phyloP scores from a whole-genome alignment of 2,797 vertebrate species.

The Tympanoctomys barrerae region DNA sequence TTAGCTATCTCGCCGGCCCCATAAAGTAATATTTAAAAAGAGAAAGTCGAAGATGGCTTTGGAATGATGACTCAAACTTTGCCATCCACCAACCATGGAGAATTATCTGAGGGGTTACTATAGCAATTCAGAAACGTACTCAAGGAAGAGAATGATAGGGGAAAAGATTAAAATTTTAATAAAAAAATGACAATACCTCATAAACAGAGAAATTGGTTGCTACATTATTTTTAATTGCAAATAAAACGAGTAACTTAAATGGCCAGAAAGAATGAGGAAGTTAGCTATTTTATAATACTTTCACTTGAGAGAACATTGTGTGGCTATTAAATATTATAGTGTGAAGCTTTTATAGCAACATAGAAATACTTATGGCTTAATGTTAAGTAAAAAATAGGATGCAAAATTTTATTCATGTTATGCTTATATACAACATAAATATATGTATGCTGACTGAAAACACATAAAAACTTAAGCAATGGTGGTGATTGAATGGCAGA shows the following conservation, averaged over 20 bases:
- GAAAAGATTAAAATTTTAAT: background rate
- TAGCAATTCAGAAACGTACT: slow-evolving; percentile 12
- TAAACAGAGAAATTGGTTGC: background rate
- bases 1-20: background rate
- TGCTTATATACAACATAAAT: slow-evolving; percentile 16
- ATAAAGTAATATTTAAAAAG: slow-evolving; percentile 55
- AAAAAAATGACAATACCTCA: background rate
- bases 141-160: slow-evolving; percentile 7
- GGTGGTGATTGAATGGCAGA: background rate
- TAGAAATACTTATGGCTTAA: slow-evolving; percentile 35
- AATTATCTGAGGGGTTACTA: slow-evolving; percentile 21
- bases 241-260: slow-evolving; percentile 60
- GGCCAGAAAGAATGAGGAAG: slow-evolving; percentile 35
- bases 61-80: slow-evolving; percentile 19
- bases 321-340: slow-evolving; percentile 62
- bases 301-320: slow-evolving; percentile 44
- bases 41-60: slow-evolving; percentile 45
- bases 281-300: background rate
- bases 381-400: slow-evolving; percentile 51
- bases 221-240: slow-evolving; percentile 64
- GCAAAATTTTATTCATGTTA: slow-evolving; percentile 48
- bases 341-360: slow-evolving; percentile 59
- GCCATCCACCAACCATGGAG: background rate
- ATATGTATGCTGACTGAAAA: background rate
- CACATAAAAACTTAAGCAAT: slow-evolving; percentile 17